Evolutionary conservation across 1,140 invertebrate species (phyloP), one percentile per base, ranked within the genome.

Genomic region (Zaprionus ornatus): DNA sequence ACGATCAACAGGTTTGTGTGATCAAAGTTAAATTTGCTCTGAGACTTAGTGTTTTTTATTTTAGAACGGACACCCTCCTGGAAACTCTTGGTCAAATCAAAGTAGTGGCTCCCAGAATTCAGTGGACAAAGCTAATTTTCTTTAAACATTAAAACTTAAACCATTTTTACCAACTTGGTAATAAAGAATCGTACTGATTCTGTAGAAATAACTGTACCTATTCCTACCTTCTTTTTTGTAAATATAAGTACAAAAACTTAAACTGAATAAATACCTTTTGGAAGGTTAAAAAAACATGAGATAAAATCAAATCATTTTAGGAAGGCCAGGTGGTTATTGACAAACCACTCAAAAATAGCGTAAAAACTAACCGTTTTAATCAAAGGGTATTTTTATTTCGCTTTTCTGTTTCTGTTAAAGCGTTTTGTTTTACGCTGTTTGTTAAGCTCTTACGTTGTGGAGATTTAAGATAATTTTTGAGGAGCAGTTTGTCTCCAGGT

Each of bases 91-190:
- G 85, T 90, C 85, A 15, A 90, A 90, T 77, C 85, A 90, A 52
- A 90, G 85, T 76, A 85, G 85, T 65, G 85, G 85, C 64, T 90
- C 85, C 9, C 85, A 88, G 50, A 90, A 90, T 50, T 82, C 85
- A 45, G 81, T 77, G 29, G 86, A 85, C 25, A 90, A 90, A 78
- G 74, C 85, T 13, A 88, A 88, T 72, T 90, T 90, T 85, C 78
- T 90, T 55, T 90, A 77, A 90, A 69, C 37, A 60, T 29, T 61
- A 45, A 23, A 60, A 61, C 56, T 59, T 15, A 70, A 57, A 19
- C 61, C 27, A 23, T 63, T 32, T 64, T 27, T 78, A 80, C 54
- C 73, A 54, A 68, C 50, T 56, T 66, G 65, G 71, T 80, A 78
- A 45, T 55, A 56, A 63, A 48, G 67, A 74, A 69, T 67, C 59